Evolutionary conservation across 2,888 invertebrate genomes (phyloP), one percentile per base, ranked within the genome.

Genomic region (Caenorhabditis japonica): DNA sequence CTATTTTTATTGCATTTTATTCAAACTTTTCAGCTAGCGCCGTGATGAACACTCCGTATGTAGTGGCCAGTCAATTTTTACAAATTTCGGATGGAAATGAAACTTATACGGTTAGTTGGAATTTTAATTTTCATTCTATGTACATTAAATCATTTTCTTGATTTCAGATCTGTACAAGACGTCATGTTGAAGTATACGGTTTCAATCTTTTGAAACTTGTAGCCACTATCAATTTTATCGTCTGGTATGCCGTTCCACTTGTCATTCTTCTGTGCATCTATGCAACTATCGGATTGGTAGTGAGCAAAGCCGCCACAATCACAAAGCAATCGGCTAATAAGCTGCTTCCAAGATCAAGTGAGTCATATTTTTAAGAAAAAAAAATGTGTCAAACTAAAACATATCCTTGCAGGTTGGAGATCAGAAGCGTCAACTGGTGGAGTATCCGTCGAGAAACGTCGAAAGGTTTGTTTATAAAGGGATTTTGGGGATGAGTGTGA

Each of bases 231-330:
- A 85, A 85, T 44, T 76, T 85, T 56, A 72, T 85, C n/a, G 75
- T 84, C 38, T 85, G 85, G 85, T 88, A 88, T 62, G 74, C 84
- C 3, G 47, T 88, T 2, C 89, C 89, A 1, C 80, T 89, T 3
- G 34, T 82, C 10, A 76, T 87, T 34, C 86, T 89, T 69, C 79
- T 86, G 2, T 78, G 86, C 61, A 88, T 89, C 79, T 89, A 89
- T 75, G 84, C 86, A 13, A 83, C 85, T 4, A 89, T 89, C 13
- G 88, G 88, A 1, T 58, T 84, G 4, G 87, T 86, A 1, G 84
- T 89, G 1, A 74, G 75, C 47, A 76, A 76, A 25, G 75, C 80
- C 2, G 75, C 77, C 7, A 58, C 71, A n/a, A 77, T 79, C 23
- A 75, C 75, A 7, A 76, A 79, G 36, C 66, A 76, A 21, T 72